Evolutionary conservation across 1,140 invertebrate genomes (phyloP).

Genomic region (Pogonomyrmex barbatus): DNA sequence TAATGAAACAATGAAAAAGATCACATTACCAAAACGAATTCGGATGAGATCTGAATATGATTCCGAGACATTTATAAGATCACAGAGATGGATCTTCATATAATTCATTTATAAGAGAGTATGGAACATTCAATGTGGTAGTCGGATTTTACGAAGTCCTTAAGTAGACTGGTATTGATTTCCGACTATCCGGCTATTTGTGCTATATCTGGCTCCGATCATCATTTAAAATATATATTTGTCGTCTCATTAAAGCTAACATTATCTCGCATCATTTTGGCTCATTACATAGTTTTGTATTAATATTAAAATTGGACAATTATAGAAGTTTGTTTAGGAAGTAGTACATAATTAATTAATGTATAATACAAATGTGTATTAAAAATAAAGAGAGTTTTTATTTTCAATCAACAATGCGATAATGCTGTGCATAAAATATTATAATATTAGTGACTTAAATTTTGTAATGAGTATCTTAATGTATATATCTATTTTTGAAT

Average conservation of each 20-base stretch:
- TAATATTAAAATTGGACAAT: not conserved
- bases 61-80: constrained; percentile 44
- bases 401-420: not conserved
- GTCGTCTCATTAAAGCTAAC: not conserved
- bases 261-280: not conserved
- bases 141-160: constrained; percentile 55
- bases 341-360: not conserved
- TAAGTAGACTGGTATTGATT: constrained; percentile 53
- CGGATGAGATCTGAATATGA: not conserved
- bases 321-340: constrained; percentile 1
- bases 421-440: not conserved
- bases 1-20: not conserved
- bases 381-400: not conserved
- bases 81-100: not conserved
- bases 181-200: constrained; percentile 4
- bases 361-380: not conserved
- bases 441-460: not conserved
- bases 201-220: constrained; percentile 2
- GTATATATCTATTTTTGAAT: not conserved
- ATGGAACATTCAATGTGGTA: constrained; percentile 28
- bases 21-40: not conserved
- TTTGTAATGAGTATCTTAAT: not conserved
- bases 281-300: constrained; percentile 4
- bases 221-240: constrained; percentile 31
- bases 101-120: constrained; percentile 52